phyloP scores from a whole-genome alignment of 2,888 invertebrate genomes.

The Ormyrus thymus region DNA sequence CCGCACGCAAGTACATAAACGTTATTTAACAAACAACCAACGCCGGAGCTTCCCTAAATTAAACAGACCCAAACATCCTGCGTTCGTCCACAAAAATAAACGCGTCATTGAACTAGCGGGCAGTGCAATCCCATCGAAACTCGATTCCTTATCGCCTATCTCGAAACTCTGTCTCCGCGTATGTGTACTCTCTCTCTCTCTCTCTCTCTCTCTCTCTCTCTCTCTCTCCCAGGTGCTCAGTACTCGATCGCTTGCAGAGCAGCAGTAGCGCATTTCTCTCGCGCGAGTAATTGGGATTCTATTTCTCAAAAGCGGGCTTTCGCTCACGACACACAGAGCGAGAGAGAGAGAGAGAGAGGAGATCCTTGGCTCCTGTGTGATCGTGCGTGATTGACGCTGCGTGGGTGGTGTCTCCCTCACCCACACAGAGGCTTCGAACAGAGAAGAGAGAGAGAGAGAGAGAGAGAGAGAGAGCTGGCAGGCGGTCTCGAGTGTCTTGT shows the following conservation, averaged over 20 bases:
- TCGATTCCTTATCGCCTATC: no score
- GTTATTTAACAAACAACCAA: no score
- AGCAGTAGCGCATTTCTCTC: background rate
- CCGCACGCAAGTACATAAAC: no score
- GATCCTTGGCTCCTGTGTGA: constrained; percentile 20
- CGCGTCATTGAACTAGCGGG: no score
- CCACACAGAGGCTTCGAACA: background rate
- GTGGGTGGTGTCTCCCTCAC: background rate
- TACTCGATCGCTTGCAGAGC: no score
- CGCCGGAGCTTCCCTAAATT: no score
- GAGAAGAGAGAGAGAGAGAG: background rate
- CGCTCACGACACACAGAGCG: background rate
- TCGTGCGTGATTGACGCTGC: constrained; percentile 46
- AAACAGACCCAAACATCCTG: no score
- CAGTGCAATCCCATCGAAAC: background rate
- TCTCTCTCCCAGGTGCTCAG: no score
- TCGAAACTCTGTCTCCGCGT: no score
- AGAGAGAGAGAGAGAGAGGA: background rate
- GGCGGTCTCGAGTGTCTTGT: constrained; percentile 74
- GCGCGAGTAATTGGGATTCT: constrained; percentile 43
- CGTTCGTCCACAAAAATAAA: no score
- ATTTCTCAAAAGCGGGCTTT: constrained; percentile 44
- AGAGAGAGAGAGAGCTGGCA: constrained; percentile 54
- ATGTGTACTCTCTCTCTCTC: no score
- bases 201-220: no score